These are phyloP conservation scores for Sphecodes monilicornis DNA, from an alignment of 2,888 invertebrate species.

Conservation along the genomic window DNA sequence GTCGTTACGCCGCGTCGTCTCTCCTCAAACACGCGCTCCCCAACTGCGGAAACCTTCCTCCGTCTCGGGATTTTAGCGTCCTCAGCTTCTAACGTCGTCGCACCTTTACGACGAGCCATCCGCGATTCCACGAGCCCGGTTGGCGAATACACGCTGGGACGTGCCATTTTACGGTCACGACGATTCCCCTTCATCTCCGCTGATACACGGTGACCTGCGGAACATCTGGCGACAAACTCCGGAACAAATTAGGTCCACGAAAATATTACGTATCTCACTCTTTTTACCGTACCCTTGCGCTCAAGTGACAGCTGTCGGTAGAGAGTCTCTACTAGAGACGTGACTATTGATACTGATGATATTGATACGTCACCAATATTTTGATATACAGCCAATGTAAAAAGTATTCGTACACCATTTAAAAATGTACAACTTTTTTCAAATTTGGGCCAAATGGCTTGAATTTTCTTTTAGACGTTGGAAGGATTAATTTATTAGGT, in stretches of 20 bases:
- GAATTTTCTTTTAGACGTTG: no score
- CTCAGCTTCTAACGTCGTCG: conserved; percentile 31
- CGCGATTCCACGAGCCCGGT: neutral
- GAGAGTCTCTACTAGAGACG: no score
- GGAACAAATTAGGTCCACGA: neutral
- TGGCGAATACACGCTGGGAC: conserved; percentile 3
- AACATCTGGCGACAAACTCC: neutral
- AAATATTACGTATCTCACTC: neutral
- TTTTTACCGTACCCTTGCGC: neutral
- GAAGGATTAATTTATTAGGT: no score
- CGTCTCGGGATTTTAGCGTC: conserved; percentile 40
- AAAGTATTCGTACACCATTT: no score
- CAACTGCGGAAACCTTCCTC: conserved; percentile 23
- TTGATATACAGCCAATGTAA: no score
- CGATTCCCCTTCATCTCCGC: conserved; percentile 2
- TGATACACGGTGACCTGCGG: neutral
- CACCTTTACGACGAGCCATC: conserved; percentile 45
- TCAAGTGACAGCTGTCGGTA: no score
- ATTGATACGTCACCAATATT: no score
- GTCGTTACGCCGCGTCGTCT: conserved; percentile 60
- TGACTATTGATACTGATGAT: no score
- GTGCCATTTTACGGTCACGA: conserved; percentile 40
- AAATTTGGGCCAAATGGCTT: no score
- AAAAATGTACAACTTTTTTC: no score
- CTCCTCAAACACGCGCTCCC: conserved; percentile 60